Evolutionary conservation across 2,888 invertebrate species (phyloP), one percentile per base, ranked within the genome.

Genomic region (Microchrysa polita): DNA sequence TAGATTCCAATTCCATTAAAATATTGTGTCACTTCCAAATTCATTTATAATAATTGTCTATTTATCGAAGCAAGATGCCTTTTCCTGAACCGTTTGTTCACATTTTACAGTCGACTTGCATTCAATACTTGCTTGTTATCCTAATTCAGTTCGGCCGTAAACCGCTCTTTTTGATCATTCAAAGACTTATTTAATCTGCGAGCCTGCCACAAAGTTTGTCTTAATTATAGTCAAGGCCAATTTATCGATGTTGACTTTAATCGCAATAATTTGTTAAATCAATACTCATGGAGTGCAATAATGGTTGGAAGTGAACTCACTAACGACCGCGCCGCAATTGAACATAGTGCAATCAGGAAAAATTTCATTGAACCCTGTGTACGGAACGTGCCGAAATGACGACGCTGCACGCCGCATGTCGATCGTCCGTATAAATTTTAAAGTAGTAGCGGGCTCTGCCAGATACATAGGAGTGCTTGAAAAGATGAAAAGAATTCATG

Each of bases 161-260:
- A 52, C 73, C 73, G 69, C 73, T 65, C n/a, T n/a, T n/a, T n/a
- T 73, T 69, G 71, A 73, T 73, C 74, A 73, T 57, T 75, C n/a
- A n/a, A n/a, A n/a, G 42, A 40, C 75, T 75, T 73, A 75, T 75
- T 73, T 73, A 75, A 75, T 75, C 75, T 61, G 73, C 69, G 73
- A 69, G 71, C 52, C 67, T 73, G 65, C 69, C 55, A 65, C 69
- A 63, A n/a, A 73, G 73, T 73, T 75, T 75, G 73, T 75, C 75
- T 75, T 75, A 75, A 75, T 75, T 75, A 75, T 63, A 75, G 75
- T 75, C 75, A 75, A 69, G 67, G 73, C 73, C 73, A 75, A 73
- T 71, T 73, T 67, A 73, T 75, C 72, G 57, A 72, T 57, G 57
- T 59, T 60, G 59, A 52, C 48, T 72, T 61, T 60, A 72, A 60